A percentile compares a stretch with the other conserved stretches of the same genome.
These are phyloP conservation scores for Gulo gulo DNA, from an alignment of 2,113 vertebrate species.

Conservation along the genomic window DNA sequence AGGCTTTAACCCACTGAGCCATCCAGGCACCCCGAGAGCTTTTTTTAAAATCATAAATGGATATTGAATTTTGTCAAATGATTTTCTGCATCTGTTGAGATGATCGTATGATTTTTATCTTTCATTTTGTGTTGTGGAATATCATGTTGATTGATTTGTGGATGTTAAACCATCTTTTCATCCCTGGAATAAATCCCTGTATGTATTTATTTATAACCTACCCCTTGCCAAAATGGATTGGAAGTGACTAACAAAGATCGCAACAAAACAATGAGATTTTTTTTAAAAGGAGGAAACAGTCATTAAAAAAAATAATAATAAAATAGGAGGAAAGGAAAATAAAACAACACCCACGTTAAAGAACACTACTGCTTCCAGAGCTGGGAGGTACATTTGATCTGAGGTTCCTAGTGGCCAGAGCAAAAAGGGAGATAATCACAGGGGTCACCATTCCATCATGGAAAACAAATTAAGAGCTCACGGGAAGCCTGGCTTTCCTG, in stretches of 20 bases:
- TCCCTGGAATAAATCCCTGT: background rate
- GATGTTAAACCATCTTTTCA: background rate
- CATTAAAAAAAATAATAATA: too few species aligned
- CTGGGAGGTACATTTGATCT: background rate
- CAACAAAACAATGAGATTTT: background rate
- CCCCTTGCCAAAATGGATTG: background rate
- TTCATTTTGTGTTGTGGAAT: background rate
- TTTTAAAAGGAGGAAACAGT: background rate
- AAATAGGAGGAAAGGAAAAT: background rate
- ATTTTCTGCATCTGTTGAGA: background rate
- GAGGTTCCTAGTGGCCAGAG: slow-evolving; percentile 32
- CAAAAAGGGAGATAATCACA: background rate
- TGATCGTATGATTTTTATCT: background rate
- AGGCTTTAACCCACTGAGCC: too few species aligned
- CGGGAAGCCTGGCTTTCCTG: background rate
- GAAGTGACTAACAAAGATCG: background rate
- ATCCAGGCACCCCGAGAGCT: background rate
- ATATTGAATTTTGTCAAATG: background rate
- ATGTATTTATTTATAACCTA: background rate
- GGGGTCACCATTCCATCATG: background rate
- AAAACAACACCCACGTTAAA: background rate
- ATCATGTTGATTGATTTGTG: background rate
- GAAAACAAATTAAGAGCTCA: background rate
- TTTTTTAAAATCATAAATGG: background rate
- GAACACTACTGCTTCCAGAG: background rate